A percentile compares a stretch with the other conserved stretches of the same genome.
Evolutionary conservation across 1,140 invertebrate species (phyloP).

Genomic region (Drosophila hydei): DNA sequence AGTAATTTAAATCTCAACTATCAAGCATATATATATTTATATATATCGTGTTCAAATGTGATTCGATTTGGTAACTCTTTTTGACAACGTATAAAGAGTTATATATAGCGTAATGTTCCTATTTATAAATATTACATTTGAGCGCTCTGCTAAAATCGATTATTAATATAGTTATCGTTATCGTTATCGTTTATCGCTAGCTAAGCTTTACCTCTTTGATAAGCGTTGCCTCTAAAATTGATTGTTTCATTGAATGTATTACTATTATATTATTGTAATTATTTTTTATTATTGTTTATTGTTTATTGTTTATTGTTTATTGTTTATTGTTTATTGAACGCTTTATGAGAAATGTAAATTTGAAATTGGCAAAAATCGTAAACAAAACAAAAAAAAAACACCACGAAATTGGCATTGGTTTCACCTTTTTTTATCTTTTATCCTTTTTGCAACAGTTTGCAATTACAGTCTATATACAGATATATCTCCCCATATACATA

Average conservation of each 20-base stretch:
- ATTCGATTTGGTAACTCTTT: not conserved
- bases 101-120: not conserved
- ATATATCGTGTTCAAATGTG: not conserved
- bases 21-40: too few relatives aligned
- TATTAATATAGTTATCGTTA: not conserved
- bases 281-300: not conserved
- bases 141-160: not conserved
- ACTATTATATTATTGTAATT: not conserved
- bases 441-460: constrained; percentile 25
- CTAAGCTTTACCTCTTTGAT: not conserved
- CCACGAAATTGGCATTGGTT: constrained; percentile 76
- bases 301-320: not conserved
- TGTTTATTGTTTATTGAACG: constrained; percentile 19
- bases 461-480: constrained; percentile 32
- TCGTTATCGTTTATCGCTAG: not conserved
- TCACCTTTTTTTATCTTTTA: not conserved
- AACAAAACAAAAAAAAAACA: constrained; percentile 38
- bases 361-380: constrained; percentile 29
- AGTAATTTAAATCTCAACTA: not conserved
- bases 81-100: not conserved
- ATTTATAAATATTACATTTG: constrained; percentile 5
- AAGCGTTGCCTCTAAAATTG: not conserved
- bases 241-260: not conserved
- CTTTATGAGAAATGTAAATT: constrained; percentile 27
- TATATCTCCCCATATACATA: not conserved